Percentiles rank a stretch among this genome's conserved stretches.
Conservation (phyloP, 2,888 invertebrate genomes). For the Branchellion lobata region DNA sequence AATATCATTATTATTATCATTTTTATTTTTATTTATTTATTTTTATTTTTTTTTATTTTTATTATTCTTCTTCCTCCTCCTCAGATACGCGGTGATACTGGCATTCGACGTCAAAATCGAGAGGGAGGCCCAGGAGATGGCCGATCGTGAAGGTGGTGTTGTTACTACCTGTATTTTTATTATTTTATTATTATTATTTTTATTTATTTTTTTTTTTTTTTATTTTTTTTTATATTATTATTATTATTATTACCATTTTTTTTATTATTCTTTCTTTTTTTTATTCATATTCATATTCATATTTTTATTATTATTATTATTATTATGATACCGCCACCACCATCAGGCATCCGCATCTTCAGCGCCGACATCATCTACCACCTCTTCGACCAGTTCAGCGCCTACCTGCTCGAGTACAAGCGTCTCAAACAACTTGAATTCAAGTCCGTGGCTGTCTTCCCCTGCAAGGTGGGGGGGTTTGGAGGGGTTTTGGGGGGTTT, state of each 20-base stretch:
- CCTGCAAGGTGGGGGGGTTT: constrained; percentile 78
- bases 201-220: not conserved
- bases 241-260: too few species aligned
- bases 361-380: constrained; percentile 98
- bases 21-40: too few species aligned
- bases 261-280: not conserved
- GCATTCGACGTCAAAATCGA: constrained; percentile 99
- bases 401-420: constrained; percentile 77
- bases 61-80: too few species aligned
- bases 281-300: not conserved
- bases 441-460: constrained; percentile 95
- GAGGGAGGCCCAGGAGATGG: constrained; percentile 94
- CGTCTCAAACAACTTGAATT: constrained; percentile 89
- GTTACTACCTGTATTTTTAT: not conserved
- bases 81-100: constrained; percentile 90
- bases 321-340: not conserved
- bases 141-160: constrained; percentile 73
- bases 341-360: constrained; percentile 74
- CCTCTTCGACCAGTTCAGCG: constrained; percentile 91
- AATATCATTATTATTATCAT: too few species aligned
- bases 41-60: too few species aligned
- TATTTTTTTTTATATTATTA: too few species aligned
- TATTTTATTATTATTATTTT: not conserved
- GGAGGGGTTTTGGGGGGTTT: too few species aligned
- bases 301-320: not conserved